Evolutionary conservation across 1,140 invertebrate genomes (phyloP).

Genomic region (Pachyrhynchus sulphureomaculatus): DNA sequence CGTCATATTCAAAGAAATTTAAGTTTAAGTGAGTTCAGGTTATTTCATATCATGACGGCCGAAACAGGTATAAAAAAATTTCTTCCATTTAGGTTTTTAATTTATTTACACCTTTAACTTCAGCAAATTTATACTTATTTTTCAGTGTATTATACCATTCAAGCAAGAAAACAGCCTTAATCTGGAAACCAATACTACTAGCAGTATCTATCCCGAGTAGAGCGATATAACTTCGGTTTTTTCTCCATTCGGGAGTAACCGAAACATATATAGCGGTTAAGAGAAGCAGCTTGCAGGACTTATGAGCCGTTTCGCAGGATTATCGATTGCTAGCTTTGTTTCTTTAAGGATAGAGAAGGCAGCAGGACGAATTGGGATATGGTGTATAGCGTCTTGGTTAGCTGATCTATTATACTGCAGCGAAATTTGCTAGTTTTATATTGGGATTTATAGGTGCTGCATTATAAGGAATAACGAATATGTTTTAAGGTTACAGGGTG

Average conservation of each 20-base stretch:
- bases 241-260: constrained; percentile 29
- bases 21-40: no score
- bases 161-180: constrained; percentile 7
- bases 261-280: constrained; percentile 40
- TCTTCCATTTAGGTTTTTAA: no score
- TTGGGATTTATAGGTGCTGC: background rate
- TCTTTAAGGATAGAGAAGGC: constrained; percentile 16
- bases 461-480: no score
- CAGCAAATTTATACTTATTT: no score
- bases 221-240: constrained; percentile 34
- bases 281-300: constrained; percentile 22
- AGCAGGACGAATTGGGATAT: constrained; percentile 1
- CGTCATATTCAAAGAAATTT: no score
- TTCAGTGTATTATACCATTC: background rate
- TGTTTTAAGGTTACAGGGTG: no score
- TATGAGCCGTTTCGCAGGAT: constrained; percentile 32
- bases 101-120: no score
- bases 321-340: constrained; percentile 29
- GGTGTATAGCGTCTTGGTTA: background rate
- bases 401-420: constrained; percentile 3
- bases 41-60: no score
- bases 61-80: no score
- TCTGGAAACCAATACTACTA: background rate
- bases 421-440: background rate
- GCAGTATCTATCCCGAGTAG: constrained; percentile 10